These are phyloP conservation scores for Rhadina sibilatrix DNA, from an alignment of 2,113 vertebrate genomes.

Conservation along the genomic window DNA sequence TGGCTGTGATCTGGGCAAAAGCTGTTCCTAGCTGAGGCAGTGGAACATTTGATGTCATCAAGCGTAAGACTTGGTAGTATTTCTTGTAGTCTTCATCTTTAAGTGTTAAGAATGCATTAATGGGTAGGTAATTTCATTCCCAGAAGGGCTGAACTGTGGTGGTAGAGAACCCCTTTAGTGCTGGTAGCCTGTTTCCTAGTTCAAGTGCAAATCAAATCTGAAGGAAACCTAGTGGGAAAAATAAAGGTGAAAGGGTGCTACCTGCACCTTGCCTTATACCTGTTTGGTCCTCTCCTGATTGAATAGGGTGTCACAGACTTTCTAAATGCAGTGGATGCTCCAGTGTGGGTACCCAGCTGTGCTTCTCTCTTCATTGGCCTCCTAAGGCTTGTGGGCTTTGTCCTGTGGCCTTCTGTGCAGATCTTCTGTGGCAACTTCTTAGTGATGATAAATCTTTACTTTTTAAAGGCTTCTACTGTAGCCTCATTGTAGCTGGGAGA, in stretches of 20 bases:
- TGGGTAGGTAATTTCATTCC: neutral
- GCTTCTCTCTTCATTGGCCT: neutral
- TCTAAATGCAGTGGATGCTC: neutral
- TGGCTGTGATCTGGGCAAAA: neutral
- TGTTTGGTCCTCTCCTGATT: neutral
- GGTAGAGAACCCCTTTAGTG: neutral
- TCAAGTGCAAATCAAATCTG: neutral
- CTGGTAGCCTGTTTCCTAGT: neutral
- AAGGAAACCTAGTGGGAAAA: neutral
- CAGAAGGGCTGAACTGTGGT: neutral
- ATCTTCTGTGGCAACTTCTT: neutral
- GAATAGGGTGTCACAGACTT: neutral
- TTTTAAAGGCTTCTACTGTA: neutral
- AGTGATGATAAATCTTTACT: neutral
- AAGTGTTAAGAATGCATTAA: neutral
- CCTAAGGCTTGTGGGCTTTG: neutral
- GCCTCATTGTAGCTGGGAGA: neutral
- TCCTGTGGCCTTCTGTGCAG: neutral
- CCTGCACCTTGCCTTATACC: neutral
- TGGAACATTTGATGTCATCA: neutral
- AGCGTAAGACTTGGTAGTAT: neutral
- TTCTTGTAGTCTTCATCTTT: neutral
- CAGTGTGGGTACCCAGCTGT: rapidly evolving
- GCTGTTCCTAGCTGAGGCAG: neutral
- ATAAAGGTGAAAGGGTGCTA: neutral